Percentiles rank a stretch among this genome's conserved stretches.
These are phyloP conservation scores for Hypolimnas misippus DNA, from an alignment of 2,888 invertebrate species.

Conservation along the genomic window DNA sequence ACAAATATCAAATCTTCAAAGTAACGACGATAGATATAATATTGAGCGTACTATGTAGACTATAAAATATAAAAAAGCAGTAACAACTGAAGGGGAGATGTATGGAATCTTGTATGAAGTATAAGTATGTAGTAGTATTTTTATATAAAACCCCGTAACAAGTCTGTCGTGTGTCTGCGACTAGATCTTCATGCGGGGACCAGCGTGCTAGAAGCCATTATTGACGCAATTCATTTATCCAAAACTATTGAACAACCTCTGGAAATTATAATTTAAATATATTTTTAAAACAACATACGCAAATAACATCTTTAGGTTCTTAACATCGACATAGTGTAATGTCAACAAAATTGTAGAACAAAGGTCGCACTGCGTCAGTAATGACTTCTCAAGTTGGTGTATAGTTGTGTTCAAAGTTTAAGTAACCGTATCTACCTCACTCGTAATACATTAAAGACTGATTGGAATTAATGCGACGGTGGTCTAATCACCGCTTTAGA, in stretches of 20 bases:
- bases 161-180: constrained; percentile 34
- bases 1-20: background rate
- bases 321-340: background rate
- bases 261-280: constrained; percentile 7
- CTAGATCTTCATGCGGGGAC: constrained; percentile 44
- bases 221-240: constrained; percentile 12
- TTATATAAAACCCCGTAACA: constrained; percentile 49
- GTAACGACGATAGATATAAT: too few relatives aligned
- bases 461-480: constrained; percentile 70
- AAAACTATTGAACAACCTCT: constrained; percentile 3
- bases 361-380: constrained; percentile 20
- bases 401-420: constrained; percentile 61
- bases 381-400: constrained; percentile 42
- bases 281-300: background rate
- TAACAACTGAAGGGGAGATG: constrained; percentile 53
- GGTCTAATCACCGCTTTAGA: constrained; percentile 78
- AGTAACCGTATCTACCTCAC: constrained; percentile 76
- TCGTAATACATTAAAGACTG: constrained; percentile 76
- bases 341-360: background rate
- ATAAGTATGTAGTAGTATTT: constrained; percentile 66
- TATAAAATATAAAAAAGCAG: constrained; percentile 6
- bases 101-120: constrained; percentile 61
- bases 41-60: background rate
- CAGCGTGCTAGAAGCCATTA: constrained; percentile 44
- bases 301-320: background rate